These are phyloP conservation scores for Crenichthys baileyi DNA, from an alignment of 2,797 vertebrate genomes.

Conservation along the genomic window DNA sequence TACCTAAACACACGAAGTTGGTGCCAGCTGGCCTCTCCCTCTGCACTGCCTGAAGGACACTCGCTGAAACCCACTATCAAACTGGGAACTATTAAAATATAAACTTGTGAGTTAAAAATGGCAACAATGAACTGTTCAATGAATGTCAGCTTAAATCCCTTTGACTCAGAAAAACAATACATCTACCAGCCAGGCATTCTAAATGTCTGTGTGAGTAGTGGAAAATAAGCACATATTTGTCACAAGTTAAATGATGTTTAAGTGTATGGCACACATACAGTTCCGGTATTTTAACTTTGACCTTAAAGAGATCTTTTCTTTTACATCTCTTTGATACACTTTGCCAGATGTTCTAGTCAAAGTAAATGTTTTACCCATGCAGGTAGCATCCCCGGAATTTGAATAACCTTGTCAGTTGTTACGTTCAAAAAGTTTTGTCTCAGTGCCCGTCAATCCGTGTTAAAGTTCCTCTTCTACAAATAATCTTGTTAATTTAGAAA, in stretches of 20 bases:
- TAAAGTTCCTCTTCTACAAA: no score
- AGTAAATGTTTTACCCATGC: no score
- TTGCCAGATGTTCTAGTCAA: no score
- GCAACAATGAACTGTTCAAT: constrained; percentile 3
- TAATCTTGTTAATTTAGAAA: no score
- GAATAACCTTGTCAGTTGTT: no score
- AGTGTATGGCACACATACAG: not conserved
- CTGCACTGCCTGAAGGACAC: constrained; percentile 61
- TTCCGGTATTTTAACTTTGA: not conserved
- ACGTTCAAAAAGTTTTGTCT: no score
- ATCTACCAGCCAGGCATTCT: not conserved
- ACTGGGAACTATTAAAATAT: constrained; percentile 24
- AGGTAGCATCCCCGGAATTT: no score
- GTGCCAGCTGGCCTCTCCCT: constrained; percentile 69
- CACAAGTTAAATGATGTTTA: not conserved
- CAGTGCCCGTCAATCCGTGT: no score
- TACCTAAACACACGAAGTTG: constrained; percentile 62
- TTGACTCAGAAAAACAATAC: not conserved
- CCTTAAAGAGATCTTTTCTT: not conserved
- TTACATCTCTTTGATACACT: not conserved
- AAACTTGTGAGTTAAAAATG: not conserved
- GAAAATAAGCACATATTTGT: not conserved
- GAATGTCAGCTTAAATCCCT: not conserved
- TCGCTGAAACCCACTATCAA: constrained; percentile 53
- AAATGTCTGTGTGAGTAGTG: not conserved